phyloP scores from a whole-genome alignment of 2,113 vertebrate species.

The Lanius ludovicianus region DNA sequence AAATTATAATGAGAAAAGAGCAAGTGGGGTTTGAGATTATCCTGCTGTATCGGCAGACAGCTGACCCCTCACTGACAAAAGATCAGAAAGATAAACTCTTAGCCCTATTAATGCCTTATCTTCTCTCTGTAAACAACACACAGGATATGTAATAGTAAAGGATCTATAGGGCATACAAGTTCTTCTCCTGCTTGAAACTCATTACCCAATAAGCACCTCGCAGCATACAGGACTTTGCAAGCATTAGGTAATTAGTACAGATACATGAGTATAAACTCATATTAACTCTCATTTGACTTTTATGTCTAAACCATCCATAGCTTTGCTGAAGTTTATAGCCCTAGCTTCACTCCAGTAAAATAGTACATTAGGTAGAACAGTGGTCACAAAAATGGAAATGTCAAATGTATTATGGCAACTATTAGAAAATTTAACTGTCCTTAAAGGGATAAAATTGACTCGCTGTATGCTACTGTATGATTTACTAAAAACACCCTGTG shows the following conservation, averaged over 20 bases:
- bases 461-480: neutral
- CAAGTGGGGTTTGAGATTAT: neutral
- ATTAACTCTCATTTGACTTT: neutral
- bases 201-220: neutral
- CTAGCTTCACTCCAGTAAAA: neutral
- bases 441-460: neutral
- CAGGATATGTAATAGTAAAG: neutral
- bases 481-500: neutral
- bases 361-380: neutral
- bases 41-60: neutral
- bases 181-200: neutral
- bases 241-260: neutral
- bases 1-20: neutral
- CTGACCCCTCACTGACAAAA: neutral
- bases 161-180: neutral
- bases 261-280: accelerated
- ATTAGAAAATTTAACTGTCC: neutral
- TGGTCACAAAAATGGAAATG: neutral
- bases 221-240: neutral
- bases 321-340: neutral
- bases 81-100: neutral
- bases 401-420: neutral
- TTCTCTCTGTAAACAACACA: neutral
- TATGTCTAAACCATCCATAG: neutral
- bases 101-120: neutral